phyloP scores from a whole-genome alignment of 2,797 vertebrate species.

The Chelmon rostratus region DNA sequence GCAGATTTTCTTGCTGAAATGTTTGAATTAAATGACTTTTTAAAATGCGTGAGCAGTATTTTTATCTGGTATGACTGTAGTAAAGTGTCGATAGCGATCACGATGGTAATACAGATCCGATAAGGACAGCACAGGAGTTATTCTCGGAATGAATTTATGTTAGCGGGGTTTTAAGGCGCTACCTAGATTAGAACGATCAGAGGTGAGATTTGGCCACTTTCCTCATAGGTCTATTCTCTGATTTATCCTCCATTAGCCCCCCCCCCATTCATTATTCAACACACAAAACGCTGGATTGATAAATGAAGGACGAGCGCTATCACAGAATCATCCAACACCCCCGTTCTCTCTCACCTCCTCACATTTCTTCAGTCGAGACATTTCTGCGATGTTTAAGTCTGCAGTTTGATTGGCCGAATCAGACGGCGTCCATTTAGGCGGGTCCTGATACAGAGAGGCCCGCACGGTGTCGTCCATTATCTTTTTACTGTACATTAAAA shows the following conservation, averaged over 20 bases:
- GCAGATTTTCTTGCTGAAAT: background rate
- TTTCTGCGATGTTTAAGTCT: conserved; percentile 69
- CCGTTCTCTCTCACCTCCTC: conserved; percentile 54
- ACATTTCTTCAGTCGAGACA: conserved; percentile 54
- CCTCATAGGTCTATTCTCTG: conserved; percentile 58
- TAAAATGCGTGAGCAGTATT: conserved; percentile 11
- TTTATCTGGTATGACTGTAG: conserved; percentile 7
- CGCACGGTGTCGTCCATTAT: conserved; percentile 78
- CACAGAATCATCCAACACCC: conserved; percentile 68
- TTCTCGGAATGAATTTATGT: conserved; percentile 46
- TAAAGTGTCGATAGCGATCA: conserved; percentile 45
- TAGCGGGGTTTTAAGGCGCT: conserved; percentile 36
- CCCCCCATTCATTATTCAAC: conserved; percentile 80
- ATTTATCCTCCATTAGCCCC: conserved; percentile 77
- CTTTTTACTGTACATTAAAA: conserved; percentile 87
- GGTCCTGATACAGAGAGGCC: conserved; percentile 36
- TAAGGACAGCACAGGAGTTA: conserved; percentile 22
- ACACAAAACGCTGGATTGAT: conserved; percentile 76
- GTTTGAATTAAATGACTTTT: background rate
- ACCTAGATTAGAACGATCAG: conserved; percentile 49
- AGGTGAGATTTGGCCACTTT: conserved; percentile 61
- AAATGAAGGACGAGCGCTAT: conserved; percentile 76
- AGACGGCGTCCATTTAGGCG: conserved; percentile 64
- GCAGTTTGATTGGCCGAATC: conserved; percentile 51
- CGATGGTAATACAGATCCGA: conserved; percentile 38